Percentiles rank a stretch among this genome's conserved stretches.
Conservation (phyloP, 2,888 invertebrate genomes). For the Deilephila porcellus region DNA sequence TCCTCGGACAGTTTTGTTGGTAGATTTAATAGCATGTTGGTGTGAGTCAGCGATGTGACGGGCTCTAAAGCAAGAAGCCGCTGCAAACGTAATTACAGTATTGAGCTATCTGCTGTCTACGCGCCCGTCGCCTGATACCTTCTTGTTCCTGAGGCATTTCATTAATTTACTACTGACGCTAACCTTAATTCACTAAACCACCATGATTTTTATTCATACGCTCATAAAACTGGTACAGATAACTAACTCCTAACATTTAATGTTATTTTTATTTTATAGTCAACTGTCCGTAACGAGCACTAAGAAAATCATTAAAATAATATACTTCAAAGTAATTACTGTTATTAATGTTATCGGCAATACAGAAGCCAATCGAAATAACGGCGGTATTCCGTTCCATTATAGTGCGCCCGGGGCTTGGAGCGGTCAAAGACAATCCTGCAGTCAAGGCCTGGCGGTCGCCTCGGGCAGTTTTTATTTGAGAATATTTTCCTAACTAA, state of each 20-base stretch:
- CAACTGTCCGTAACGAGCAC: slow-evolving; percentile 46
- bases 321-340: slow-evolving; percentile 62
- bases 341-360: slow-evolving; percentile 71
- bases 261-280: slow-evolving; percentile 46
- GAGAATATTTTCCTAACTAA: slow-evolving; percentile 85
- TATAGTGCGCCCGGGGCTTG: slow-evolving; percentile 68
- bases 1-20: neutral
- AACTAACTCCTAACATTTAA: slow-evolving; percentile 41
- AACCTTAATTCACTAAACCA: neutral
- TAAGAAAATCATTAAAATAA: slow-evolving; percentile 62
- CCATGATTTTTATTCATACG: slow-evolving; percentile 30
- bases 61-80: neutral
- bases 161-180: slow-evolving; percentile 6
- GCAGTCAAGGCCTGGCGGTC: slow-evolving; percentile 61
- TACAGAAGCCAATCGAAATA: slow-evolving; percentile 76
- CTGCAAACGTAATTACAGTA: neutral
- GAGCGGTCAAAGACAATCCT: slow-evolving; percentile 75
- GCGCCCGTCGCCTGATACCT: neutral
- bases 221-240: slow-evolving; percentile 35
- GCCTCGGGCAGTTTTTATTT: slow-evolving; percentile 78
- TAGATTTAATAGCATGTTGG: neutral
- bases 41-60: neutral
- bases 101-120: neutral
- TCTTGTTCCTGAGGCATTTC: neutral
- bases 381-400: slow-evolving; percentile 67